These are phyloP conservation scores for Numenius arquata DNA, from an alignment of 2,113 vertebrate genomes.

Conservation along the genomic window DNA sequence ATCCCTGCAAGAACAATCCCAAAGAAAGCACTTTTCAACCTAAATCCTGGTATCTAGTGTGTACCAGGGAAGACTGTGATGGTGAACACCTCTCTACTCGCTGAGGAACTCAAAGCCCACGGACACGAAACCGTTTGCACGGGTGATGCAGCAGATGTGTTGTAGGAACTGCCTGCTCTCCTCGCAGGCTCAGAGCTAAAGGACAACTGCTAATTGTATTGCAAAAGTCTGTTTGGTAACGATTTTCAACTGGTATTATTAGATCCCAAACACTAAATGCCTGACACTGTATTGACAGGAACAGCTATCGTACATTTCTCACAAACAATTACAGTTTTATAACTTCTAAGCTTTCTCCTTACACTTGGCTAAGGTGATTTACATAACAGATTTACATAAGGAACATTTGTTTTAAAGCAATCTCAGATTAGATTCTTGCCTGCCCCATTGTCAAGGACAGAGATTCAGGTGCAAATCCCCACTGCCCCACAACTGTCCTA, in stretches of 20 bases:
- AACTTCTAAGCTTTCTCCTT: conserved; percentile 14
- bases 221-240: not conserved
- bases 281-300: conserved; percentile 3
- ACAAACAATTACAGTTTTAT: conserved; percentile 44
- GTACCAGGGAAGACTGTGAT: accelerated
- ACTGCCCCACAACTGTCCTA: not conserved
- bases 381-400: not conserved
- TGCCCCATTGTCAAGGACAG: not conserved
- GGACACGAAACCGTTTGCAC: accelerated
- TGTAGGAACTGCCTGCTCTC: not conserved
- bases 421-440: not conserved
- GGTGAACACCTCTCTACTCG: not conserved
- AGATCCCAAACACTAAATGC: not conserved
- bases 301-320: not conserved
- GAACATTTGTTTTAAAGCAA: not conserved
- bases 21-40: not conserved
- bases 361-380: not conserved
- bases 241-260: not conserved
- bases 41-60: accelerated
- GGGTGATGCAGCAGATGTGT: not conserved
- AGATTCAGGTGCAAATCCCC: not conserved
- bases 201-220: not conserved
- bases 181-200: not conserved
- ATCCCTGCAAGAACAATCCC: not conserved
- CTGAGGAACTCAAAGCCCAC: not conserved